Evolutionary conservation across 2,113 vertebrate species (phyloP), one percentile per base, ranked within the genome.

Genomic region (Saguinus imperator): DNA sequence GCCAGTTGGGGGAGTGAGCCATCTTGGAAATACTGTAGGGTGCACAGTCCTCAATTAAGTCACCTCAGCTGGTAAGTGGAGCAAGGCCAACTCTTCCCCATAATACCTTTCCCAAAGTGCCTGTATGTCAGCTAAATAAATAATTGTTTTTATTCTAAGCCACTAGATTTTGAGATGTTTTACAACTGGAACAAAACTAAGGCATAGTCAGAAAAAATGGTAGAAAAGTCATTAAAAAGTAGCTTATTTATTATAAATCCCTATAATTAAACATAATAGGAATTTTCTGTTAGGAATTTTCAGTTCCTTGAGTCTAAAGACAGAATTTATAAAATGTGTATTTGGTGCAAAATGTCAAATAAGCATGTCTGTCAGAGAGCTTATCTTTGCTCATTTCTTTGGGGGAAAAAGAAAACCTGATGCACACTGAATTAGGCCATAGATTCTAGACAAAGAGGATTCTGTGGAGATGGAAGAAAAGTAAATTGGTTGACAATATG

Each of bases 201-300:
- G 11, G 4, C 8, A 43, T 5, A 72, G 35, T 70, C 50, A 68
- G 81, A 20, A 89, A 86, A 94, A 97, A 70, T 40, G 27, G 50
- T 83, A 35, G 37, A 27, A 64, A 83, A 90, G 79, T 79, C 37
- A 45, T 93, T 89, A 89, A 86, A 57, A 92, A 89, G 55, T 82
- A 89, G 50, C 35, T 61, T 61, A 66, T 35, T 17, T 55, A 35
- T 89, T 89, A 94, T 83, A 95, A 94, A 96, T 93, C 43, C 14
- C 8, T 93, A 73, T 61, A 93, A 93, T 96, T 92, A 97, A 96
- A 87, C 32, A 66, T 14, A 72, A 37, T 77, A 61, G 50, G 55
- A 57, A 94, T 64, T 79, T 93, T 92, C 16, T 29, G 27, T 64
- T 29, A 61, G 27, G 61, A 64, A 64, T 64, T 29, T 64, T 64